These are phyloP conservation scores for Corythornis leucogaster DNA, from an alignment of 2,797 vertebrate genomes.

Conservation along the genomic window DNA sequence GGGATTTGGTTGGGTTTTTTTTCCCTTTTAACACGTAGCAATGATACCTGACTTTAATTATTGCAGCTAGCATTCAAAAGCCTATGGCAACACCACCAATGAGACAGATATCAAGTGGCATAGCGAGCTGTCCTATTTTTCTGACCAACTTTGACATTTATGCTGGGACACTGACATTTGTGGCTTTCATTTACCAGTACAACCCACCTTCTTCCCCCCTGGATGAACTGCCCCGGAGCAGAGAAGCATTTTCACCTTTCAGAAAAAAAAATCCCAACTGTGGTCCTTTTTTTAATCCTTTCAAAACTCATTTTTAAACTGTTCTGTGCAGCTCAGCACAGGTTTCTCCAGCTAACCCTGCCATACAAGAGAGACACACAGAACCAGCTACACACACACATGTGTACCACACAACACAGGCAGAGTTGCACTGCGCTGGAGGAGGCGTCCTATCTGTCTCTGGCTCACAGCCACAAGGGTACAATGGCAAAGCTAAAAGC, in stretches of 20 bases:
- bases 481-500: constrained; percentile 55
- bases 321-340: neutral
- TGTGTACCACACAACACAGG: neutral
- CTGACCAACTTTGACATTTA: neutral
- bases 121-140: constrained; percentile 36
- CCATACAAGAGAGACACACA: neutral
- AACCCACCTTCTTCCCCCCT: neutral
- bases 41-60: neutral
- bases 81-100: neutral
- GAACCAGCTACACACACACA: neutral
- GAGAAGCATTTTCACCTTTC: neutral
- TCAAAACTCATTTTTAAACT: neutral
- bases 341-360: neutral
- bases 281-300: accelerated
- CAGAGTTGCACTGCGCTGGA: neutral
- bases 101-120: constrained; percentile 19
- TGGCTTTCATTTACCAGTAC: neutral
- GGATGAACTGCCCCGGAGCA: neutral
- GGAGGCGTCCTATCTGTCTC: constrained; percentile 9
- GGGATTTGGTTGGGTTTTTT: neutral
- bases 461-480: constrained; percentile 59
- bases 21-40: neutral
- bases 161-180: neutral
- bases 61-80: constrained; percentile 19
- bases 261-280: neutral